Evolutionary conservation across 2,888 invertebrate species (phyloP), one percentile per base, ranked within the genome.

Genomic region (Nasonia oneida): DNA sequence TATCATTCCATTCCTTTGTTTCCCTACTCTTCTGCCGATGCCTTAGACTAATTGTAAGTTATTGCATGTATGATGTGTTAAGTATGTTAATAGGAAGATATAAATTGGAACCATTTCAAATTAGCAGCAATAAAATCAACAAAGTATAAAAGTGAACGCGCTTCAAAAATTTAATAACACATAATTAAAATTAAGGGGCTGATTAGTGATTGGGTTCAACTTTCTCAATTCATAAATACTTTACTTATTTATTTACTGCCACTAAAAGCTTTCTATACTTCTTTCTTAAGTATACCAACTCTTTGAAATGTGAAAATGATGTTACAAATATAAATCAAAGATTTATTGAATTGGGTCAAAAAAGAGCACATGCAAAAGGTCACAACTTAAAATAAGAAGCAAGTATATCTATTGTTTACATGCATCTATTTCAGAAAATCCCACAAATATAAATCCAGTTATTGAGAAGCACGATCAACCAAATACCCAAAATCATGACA

Each of bases 101-200:
- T 73, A 73, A 73, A 47, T 47, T 71, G 71, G 39, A 47, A 47
- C 39, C 47, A 47, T 23, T 73, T 73, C 47, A 73, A 33, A 70
- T 70, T 23, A 14, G 23, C 37, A 15, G 6, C 70, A 70, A 70
- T 70, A 70, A n/a, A 39, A 73, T 23, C 18, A 18, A 42, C 71
- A 73, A n/a, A 39, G 23, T n/a, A 39, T 10, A 15, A 73, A 73
- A 39, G 42, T 71, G 39, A 70, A 70, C 18, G 18, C 6, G 29
- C 70, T 70, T 33, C 15, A 70, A 71, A 39, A 71, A 71, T 6
- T 39, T 39, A 71, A 70, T 70, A 33, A 70, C 15, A 15, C 4
- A 14, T 4, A 70, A 33, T 70, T 33, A 15, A 70, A 70, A 33
- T 15, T 37, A 37, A 37, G 6, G 14, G 18, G 64, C 10, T 64